Evolutionary conservation across 2,797 vertebrate genomes (phyloP), one percentile per base, ranked within the genome.

Genomic region (Kryptopterus vitreolus): DNA sequence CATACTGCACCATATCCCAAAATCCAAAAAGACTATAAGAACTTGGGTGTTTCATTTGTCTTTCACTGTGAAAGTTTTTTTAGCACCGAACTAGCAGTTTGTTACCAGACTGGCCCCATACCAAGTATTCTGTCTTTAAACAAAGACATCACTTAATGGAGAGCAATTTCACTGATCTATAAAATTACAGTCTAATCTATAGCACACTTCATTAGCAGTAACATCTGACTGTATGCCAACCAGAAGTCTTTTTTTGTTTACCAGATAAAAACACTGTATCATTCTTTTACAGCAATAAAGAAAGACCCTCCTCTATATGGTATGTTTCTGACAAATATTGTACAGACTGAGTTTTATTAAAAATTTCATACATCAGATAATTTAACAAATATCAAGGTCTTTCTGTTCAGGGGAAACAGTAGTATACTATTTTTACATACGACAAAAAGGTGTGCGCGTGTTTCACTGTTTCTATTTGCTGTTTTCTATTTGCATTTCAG

Each of bases 201-300:
- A 4, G 3, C 11, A 65, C 11, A n/a, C 33, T 38, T 65, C 20
- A 65, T 2, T 65, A 65, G 62, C 62, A 38, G 20, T 20, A 46
- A 81, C 53, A 71, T 50, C 76, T 78, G 68, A 68, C 74, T 71
- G 59, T 76, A 52, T 78, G 57, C 24, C 33, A 81, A 24, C 62
- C 50, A 75, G 31, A 13, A 58, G 63, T 46, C 26, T 59, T 79
- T 26, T 63, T 77, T 53, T 80, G 33, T n/a, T 22, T 38, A 12
- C 15, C 9, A 74, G 86, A 84, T 86, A 90, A 92, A 90, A 78
- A 72, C 88, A 85, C 89, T 86, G 90, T 88, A 89, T 90, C 88
- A 77, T 88, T 93, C 89, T 94, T 89, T 93, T 94, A 89, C 93
- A 95, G 94, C 92, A 86, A 68, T 93, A 90, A 94, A 90, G 92